These are phyloP conservation scores for Zele albiditarsus DNA, from an alignment of 2,888 invertebrate species.

Conservation along the genomic window DNA sequence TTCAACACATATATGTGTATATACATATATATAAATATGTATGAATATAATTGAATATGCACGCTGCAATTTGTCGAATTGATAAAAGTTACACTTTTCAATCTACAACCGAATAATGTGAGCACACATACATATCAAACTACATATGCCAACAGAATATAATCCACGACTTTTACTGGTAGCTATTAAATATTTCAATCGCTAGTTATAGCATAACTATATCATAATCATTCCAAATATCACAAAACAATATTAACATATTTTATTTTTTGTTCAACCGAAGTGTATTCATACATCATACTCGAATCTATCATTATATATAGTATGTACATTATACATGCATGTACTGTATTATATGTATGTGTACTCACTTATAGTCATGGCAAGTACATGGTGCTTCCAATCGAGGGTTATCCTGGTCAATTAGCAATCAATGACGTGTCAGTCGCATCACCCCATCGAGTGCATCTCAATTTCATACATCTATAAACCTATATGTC, in stretches of 20 bases:
- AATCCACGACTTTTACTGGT: too few species aligned
- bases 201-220: too few species aligned
- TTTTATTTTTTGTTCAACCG: too few species aligned
- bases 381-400: slow-evolving; percentile 24
- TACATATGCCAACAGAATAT: too few species aligned
- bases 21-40: not conserved
- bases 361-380: not conserved
- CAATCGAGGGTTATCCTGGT: slow-evolving; percentile 46
- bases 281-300: too few species aligned
- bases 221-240: too few species aligned
- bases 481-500: not conserved
- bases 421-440: slow-evolving; percentile 48
- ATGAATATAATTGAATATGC: not conserved
- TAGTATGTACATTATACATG: not conserved
- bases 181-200: too few species aligned
- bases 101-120: too few species aligned
- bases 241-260: too few species aligned
- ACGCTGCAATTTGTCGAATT: not conserved
- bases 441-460: slow-evolving; percentile 32
- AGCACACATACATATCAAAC: too few species aligned
- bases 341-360: too few species aligned
- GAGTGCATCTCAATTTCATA: slow-evolving; percentile 15
- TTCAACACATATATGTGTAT: not conserved
- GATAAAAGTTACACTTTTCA: not conserved
- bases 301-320: too few species aligned